These are phyloP conservation scores for Sinella curviseta DNA, from an alignment of 1,140 invertebrate genomes.

Conservation along the genomic window DNA sequence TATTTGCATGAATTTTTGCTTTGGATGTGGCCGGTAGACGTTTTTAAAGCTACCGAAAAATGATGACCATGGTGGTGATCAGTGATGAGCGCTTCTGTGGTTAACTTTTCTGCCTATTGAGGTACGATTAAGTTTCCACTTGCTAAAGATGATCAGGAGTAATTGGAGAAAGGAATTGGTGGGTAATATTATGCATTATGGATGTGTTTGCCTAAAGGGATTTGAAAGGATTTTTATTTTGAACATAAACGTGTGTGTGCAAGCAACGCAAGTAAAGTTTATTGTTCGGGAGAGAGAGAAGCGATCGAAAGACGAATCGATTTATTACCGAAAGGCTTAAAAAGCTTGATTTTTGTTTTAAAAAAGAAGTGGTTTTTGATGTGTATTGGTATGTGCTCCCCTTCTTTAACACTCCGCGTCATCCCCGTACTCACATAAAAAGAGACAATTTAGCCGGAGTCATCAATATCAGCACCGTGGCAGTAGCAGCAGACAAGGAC, in stretches of 20 bases:
- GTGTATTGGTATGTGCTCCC: not conserved
- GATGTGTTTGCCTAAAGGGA: not conserved
- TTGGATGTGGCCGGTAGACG: not conserved
- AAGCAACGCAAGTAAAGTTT: not conserved
- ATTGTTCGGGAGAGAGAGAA: not conserved
- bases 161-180: slow-evolving; percentile 5
- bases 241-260: not conserved
- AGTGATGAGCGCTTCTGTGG: no score
- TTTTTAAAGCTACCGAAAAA: not conserved
- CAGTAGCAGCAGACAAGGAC: not conserved
- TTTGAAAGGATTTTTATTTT: not conserved
- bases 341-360: not conserved
- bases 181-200: no score
- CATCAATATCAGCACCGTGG: not conserved
- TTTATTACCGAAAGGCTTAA: no score
- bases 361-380: not conserved
- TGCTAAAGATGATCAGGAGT: slow-evolving; percentile 5
- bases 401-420: not conserved
- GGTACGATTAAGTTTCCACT: no score
- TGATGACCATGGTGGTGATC: not conserved
- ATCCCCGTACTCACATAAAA: not conserved
- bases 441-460: not conserved
- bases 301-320: not conserved
- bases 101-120: no score
- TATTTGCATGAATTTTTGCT: no score